Conservation (phyloP, 2,888 invertebrate species). For the Pachydiplax longipennis region DNA sequence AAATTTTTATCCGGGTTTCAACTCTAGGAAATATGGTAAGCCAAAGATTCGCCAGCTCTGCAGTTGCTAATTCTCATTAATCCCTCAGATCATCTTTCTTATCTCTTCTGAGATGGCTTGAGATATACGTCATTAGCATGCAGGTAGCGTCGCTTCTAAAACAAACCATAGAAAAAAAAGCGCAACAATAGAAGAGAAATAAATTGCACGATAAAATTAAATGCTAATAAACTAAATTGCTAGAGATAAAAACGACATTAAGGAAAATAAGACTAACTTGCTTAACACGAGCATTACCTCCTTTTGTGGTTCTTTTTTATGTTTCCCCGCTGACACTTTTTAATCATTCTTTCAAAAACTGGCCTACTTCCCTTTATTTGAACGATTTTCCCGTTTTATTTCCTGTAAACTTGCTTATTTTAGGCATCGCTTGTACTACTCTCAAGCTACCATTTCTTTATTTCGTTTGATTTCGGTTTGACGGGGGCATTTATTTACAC, state of each 20-base stretch:
- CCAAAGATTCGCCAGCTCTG: too few relatives aligned
- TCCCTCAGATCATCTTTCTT: not conserved
- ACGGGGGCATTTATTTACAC: not conserved
- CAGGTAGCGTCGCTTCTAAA: constrained; percentile 43
- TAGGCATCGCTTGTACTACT: not conserved
- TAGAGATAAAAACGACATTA: not conserved
- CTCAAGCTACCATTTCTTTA: not conserved
- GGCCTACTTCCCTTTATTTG: not conserved
- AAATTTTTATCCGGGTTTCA: too few relatives aligned
- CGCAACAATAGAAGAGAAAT: constrained; percentile 3
- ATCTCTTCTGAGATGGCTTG: constrained; percentile 6
- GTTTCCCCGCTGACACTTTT: not conserved
- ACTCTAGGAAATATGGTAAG: too few relatives aligned
- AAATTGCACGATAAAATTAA: constrained; percentile 30
- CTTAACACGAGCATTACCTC: not conserved
- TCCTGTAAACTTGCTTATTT: not conserved
- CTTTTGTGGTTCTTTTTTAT: not conserved
- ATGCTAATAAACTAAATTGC: constrained; percentile 24
- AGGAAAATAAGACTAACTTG: not conserved
- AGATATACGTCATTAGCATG: constrained; percentile 15
- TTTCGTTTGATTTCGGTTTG: not conserved
- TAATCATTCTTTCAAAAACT: not conserved
- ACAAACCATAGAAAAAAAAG: constrained; percentile 1
- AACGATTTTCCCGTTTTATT: not conserved
- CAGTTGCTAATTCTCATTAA: too few relatives aligned